Evolutionary conservation across 2,797 vertebrate species (phyloP), one percentile per base, ranked within the genome.

Genomic region (Caiman crocodilus): DNA sequence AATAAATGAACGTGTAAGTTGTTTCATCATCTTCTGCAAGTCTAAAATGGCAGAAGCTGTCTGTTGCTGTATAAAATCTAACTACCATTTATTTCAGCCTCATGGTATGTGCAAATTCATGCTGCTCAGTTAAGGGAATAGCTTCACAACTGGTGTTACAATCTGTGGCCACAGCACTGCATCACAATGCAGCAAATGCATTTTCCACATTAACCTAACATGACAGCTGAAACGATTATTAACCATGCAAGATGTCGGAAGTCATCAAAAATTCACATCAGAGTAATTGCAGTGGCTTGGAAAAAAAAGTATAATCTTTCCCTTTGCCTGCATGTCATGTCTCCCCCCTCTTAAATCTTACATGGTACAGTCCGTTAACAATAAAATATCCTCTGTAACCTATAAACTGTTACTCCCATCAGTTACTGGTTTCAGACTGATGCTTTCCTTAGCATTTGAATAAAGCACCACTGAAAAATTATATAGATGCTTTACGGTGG

Each of bases 191-290:
- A 98, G 97, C 96, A 98, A 97, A 97, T 97, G 97, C 98, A 97
- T 97, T 98, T 98, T 97, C 98, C 98, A 98, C 98, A 98, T 99
- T 99, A 99, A 99, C 98, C 98, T 98, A 98, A 99, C 98, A 99
- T 99, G 99, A 99, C 98, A 98, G 98, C 98, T 98, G 99, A 99
- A 98, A 98, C 93, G 97, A 98, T 98, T 98, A 99, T 99, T 99
- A 99, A 98, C 98, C 98, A 98, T 98, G 98, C 99, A 99, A 98
- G 98, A 99, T 99, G 99, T 99, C 98, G 98, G 99, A 99, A 99
- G 98, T 99, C 98, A 99, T 99, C 99, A 99, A 97, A 98, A 98
- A 98, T 98, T 98, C 98, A 99, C 99, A 99, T 99, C 99, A 98
- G 98, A 99, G 98, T 99, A 99, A 99, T 99, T 99, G 98, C 98